Evolutionary conservation across 2,113 vertebrate species (phyloP), one percentile per base, ranked within the genome.

Genomic region (Gasterosteus aculeatus): DNA sequence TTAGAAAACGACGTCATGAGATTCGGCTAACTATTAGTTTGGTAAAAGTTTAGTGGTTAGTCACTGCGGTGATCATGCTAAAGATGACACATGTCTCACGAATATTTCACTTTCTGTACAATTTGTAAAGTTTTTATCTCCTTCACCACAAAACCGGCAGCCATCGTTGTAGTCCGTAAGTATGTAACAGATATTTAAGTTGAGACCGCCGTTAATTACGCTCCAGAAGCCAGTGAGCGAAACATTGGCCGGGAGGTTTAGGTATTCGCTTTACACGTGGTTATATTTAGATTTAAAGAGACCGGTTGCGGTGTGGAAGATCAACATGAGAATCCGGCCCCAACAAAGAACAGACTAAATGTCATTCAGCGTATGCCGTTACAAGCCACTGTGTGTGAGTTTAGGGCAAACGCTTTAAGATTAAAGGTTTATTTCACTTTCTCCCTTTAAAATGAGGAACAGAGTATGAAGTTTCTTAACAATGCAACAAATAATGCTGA

Each of bases 221-320:
- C 6, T 2, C 1, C 12, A 41, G 38, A 18, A 12, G 65, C 3
- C 51, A 9, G 14, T 88, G 86, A 89, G 87, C 31, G 79, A 68
- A 69, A 4, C 90, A 88, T 75, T 69, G 33, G 65, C 74, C 63
- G 18, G 78, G 15, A 58, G 60, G 75, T 87, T 86, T 80, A 60
- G 76, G 78, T 85, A 67, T 92, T 91, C 80, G 78, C 87, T 89
- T 91, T 85, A 69, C 69, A 76, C 44, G 2, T 1, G 10, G 85
- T 87, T 94, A 94, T 92, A 91, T 92, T 93, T 94, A 95, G 92
- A 90, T 81, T 93, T 93, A 92, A 92, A 94, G 93, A 54, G 81
- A 57, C 87, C 82, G 62, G 60, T 47, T n/a, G 11, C 10, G 2
- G 2, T 58, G 35, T 46, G 5, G 12, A 10, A 26, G 56, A 68